A percentile compares a stretch with the other conserved stretches of the same genome.
Conservation (phyloP, 2,113 vertebrate species). For the Corydoras maculifer region DNA sequence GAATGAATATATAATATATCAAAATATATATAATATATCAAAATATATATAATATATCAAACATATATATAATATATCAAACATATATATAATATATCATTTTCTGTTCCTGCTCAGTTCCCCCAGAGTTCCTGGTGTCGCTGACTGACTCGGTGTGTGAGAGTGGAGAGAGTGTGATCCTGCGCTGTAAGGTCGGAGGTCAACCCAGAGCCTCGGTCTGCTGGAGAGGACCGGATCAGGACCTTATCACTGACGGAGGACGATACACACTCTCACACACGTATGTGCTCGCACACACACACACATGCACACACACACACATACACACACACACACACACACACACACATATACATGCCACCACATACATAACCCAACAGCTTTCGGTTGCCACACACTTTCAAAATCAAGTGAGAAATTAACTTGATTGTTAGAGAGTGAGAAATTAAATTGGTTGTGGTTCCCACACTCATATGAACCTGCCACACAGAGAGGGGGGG, state of each 20-base stretch:
- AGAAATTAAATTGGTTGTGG: too few relatives aligned
- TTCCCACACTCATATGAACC: too few relatives aligned
- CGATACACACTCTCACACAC: constrained; percentile 86
- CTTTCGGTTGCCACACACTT: too few relatives aligned
- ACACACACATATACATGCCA: neutral
- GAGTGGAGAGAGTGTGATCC: constrained; percentile 84
- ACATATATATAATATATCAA: constrained; percentile 41
- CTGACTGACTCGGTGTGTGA: constrained; percentile 88
- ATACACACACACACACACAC: neutral
- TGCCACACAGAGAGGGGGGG: too few relatives aligned
- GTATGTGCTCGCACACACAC: constrained; percentile 50
- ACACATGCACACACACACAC: neutral
- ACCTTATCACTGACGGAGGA: constrained; percentile 76
- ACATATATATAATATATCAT: neutral
- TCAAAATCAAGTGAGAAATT: too few relatives aligned
- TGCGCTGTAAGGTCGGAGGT: constrained; percentile 90
- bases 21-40: too few relatives aligned
- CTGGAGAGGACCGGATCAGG: constrained; percentile 90
- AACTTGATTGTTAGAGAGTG: too few relatives aligned
- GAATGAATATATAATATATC: too few relatives aligned
- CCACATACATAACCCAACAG: neutral
- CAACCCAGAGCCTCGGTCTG: constrained; percentile 81
- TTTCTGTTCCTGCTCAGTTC: constrained; percentile 61
- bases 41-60: too few relatives aligned
- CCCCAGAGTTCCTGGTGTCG: constrained; percentile 88